Evolutionary conservation across 2,113 vertebrate species (phyloP), one percentile per base, ranked within the genome.

Genomic region (Halcyon senegalensis): DNA sequence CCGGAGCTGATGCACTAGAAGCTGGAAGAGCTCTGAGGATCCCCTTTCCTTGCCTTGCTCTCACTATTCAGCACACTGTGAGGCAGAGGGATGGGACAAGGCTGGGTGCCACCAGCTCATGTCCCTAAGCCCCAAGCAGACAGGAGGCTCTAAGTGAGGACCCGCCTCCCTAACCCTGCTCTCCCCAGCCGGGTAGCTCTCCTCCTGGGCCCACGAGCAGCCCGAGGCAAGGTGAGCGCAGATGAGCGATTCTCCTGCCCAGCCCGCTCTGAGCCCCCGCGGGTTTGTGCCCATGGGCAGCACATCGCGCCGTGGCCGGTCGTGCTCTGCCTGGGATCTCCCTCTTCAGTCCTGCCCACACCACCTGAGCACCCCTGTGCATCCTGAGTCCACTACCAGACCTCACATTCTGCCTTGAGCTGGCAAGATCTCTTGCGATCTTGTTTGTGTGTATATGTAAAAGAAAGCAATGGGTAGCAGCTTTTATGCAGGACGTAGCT

Each of bases 401-500:
- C 30, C 69, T 27, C 21, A 0, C 4, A 3, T 51, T 35, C 37
- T 60, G 60, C 30, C 48, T 23, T 5, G 30, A 41, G 63, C 92
- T 21, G 67, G 51, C 70, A 33, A 67, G 3, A 17, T 8, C 58
- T 58, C 70, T 33, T 5, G 28, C 11, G 0, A 5, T 50, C 51
- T 13, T 1, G 2, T 48, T 6, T 10, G 25, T 18, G 3, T 60
- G 0, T 6, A 2, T 43, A n/a, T 58, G 2, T 20, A 0, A 13
- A 58, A 27, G 4, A 21, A 75, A 28, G 3, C 70, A 28, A 5
- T 0, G 3, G n/a, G 53, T 67, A 55, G 72, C 48, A 55, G 76
- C 48, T 30, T 23, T 30, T 0, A 0, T 6, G 81, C 67, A 46
- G 84, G 89, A 11, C 51, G 84, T 3, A 3, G 80, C 89, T 79